These are phyloP conservation scores for Ondatra zibethicus DNA, from an alignment of 2,113 vertebrate genomes.

Conservation along the genomic window DNA sequence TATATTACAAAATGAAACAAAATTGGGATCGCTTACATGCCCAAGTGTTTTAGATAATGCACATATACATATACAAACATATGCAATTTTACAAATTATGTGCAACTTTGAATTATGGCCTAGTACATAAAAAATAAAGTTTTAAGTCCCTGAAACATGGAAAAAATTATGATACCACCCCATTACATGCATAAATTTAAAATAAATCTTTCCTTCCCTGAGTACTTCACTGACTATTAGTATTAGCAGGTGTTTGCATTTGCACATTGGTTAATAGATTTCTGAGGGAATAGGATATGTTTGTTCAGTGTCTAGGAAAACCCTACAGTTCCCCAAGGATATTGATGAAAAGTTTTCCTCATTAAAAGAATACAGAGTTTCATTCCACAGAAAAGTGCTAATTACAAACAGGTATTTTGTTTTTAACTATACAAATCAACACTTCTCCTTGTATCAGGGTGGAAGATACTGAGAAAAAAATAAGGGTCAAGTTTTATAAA, in stretches of 20 bases:
- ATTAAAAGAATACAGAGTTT: conserved; percentile 12
- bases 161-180: background rate
- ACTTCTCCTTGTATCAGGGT: background rate
- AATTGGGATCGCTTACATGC: rapidly evolving
- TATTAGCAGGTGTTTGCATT: background rate
- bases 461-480: background rate
- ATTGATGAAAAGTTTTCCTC: conserved; percentile 30
- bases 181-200: background rate
- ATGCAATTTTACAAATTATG: no score
- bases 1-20: background rate
- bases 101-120: background rate
- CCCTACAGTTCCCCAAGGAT: background rate
- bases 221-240: background rate
- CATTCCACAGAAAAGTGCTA: conserved; percentile 4
- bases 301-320: conserved; percentile 14
- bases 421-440: conserved; percentile 7
- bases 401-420: background rate
- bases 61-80: background rate
- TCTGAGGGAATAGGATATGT: conserved; percentile 42
- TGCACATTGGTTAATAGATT: conserved; percentile 29
- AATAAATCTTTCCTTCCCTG: background rate
- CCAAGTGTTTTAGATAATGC: background rate
- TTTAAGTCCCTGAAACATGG: background rate
- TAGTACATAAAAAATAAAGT: background rate
- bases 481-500: background rate